phyloP scores from a whole-genome alignment of 2,797 vertebrate species.

The Phalloptychus januarius region DNA sequence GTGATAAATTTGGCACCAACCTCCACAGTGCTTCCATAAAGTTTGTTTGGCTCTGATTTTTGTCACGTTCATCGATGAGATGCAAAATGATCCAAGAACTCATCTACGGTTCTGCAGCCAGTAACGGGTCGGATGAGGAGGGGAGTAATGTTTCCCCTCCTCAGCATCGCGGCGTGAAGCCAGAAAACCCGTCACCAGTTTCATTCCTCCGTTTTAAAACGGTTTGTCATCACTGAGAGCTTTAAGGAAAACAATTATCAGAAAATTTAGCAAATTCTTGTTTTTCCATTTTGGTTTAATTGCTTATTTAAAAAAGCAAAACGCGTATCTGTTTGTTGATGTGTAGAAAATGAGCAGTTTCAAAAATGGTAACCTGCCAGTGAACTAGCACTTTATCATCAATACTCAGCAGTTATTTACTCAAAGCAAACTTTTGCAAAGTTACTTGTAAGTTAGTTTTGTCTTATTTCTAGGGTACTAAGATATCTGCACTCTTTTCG shows the following conservation, averaged over 20 bases:
- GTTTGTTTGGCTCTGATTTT: constrained; percentile 25
- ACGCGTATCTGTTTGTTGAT: too few species aligned
- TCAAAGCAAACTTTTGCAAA: too few species aligned
- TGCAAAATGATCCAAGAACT: constrained; percentile 40
- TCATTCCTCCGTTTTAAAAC: not conserved
- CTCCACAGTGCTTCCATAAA: not conserved
- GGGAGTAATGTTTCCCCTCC: constrained; percentile 30
- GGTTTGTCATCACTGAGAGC: not conserved
- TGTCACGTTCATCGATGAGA: constrained; percentile 47
- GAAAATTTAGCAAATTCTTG: too few species aligned
- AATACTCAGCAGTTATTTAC: too few species aligned
- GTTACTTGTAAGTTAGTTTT: too few species aligned
- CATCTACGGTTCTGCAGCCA: constrained; percentile 27
- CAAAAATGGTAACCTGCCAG: too few species aligned
- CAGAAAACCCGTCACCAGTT: not conserved
- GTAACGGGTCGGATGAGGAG: constrained; percentile 44
- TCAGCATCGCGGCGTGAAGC: constrained; percentile 42
- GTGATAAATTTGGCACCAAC: not conserved
- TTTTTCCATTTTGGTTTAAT: too few species aligned
- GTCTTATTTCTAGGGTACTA: too few species aligned
- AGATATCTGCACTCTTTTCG: too few species aligned
- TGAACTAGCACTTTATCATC: too few species aligned
- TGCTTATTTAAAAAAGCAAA: too few species aligned
- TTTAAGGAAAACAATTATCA: not conserved
- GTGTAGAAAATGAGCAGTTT: too few species aligned